Base-by-base conservation (phyloP, 2,797 vertebrate genomes). In the Dryobates pubescens region DNA sequence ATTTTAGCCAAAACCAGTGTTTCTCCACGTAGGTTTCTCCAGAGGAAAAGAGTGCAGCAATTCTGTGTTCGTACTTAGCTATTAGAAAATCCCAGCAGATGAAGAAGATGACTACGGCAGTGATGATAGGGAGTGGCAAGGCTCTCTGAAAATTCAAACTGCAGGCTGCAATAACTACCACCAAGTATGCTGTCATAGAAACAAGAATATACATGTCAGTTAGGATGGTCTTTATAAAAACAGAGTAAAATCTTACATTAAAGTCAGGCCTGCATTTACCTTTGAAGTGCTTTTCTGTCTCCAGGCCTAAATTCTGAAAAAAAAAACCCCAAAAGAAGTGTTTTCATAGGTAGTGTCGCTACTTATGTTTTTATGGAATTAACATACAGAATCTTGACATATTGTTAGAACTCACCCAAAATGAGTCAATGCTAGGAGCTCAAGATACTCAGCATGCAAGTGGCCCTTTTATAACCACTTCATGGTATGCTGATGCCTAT, bases 11-110 rank as follows among this genome's bases (percentile, higher is more conserved):
- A 94, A 97, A 96, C 97, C 97, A 98, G 13, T 98, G 97, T 45
- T 87, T 96, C 82, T 92, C 82, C 45, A 98, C 72, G 27, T 97
- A 77, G 6, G 17, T 93, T 93, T 94, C 93, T 86, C 94, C 91
- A 30, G 96, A 96, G 78, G 93, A 89, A 45, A 98, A 96, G 59
- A 95, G 54, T 65, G 96, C 92, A 90, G 96, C 91, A 79, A 98
- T 91, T 93, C 54, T 92, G 41, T 95, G 92, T 92, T 98, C 98
- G 77, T 98, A 98, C 86, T 81, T 97, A 54, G 94, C 93, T 95
- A 98, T 97, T 64, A 98, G 88, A 96, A 97, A 97, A 96, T 99
- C 98, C 98, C 98, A 99, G 92, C 89, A 92, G 85, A 98, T 92
- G 95, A 98, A 99, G 94, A 98, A 98, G 49, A 97, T 54, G 73